These are phyloP conservation scores for Apotomis turbidana DNA, from an alignment of 2,888 invertebrate species.

Conservation along the genomic window DNA sequence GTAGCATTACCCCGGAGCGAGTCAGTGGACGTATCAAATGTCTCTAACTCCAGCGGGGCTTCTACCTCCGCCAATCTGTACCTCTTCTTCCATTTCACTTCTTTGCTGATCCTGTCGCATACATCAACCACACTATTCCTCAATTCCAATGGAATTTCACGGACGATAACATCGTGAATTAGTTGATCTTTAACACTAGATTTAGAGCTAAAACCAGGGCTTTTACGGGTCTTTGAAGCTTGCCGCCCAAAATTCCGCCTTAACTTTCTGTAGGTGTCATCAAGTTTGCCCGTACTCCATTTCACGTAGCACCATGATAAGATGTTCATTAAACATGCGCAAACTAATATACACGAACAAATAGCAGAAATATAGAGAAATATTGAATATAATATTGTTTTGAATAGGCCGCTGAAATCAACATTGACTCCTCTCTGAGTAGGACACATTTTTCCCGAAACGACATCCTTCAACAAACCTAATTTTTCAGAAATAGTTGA, in stretches of 20 bases:
- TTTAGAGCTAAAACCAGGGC: too few species aligned
- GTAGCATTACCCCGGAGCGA: conserved; percentile 9
- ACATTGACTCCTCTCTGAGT: conserved; percentile 12
- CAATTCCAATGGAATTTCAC: conserved; percentile 29
- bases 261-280: not conserved
- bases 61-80: conserved; percentile 13
- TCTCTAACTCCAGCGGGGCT: conserved; percentile 3
- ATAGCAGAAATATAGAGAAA: conserved; percentile 15
- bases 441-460: conserved; percentile 28
- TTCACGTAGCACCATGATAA: not conserved
- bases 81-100: conserved; percentile 37
- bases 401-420: conserved; percentile 18
- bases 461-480: conserved; percentile 19
- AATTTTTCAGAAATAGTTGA: conserved; percentile 34
- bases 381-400: conserved; percentile 20
- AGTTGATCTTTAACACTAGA: conserved; percentile 13
- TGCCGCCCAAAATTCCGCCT: not conserved
- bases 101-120: conserved; percentile 26
- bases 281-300: conserved; percentile 3
- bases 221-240: not conserved
- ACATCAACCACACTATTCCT: conserved; percentile 29
- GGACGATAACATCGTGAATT: conserved; percentile 17
- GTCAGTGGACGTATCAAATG: conserved; percentile 12
- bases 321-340: not conserved
- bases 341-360: conserved; percentile 3